These are phyloP conservation scores for Pristionchus entomophagus DNA, from an alignment of 2,888 invertebrate genomes.

Conservation along the genomic window DNA sequence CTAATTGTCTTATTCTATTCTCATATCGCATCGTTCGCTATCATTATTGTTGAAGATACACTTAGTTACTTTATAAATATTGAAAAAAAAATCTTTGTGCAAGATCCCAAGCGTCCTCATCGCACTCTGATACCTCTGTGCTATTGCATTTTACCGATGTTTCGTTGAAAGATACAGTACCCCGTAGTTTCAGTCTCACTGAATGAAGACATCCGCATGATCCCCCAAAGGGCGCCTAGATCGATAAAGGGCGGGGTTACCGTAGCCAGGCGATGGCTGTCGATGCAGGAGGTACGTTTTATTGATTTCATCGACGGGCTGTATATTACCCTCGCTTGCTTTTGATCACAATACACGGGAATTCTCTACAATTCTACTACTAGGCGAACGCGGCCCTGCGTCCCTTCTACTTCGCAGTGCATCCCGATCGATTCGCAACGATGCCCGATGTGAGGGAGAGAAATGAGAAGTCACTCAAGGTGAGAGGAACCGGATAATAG, in stretches of 20 bases:
- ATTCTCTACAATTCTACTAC: neutral
- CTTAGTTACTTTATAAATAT: neutral
- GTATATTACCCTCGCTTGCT: no score
- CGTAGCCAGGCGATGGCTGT: slow-evolving; percentile 17
- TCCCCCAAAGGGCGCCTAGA: neutral
- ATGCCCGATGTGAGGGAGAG: slow-evolving; percentile 75
- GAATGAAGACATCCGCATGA: neutral
- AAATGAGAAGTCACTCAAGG: slow-evolving; percentile 74
- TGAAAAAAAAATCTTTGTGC: neutral
- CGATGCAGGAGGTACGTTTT: slow-evolving; percentile 30
- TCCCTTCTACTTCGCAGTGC: slow-evolving; percentile 78
- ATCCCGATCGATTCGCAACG: slow-evolving; percentile 78
- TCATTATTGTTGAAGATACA: neutral
- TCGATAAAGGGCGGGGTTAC: neutral
- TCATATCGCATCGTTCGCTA: neutral
- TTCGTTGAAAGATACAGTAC: neutral
- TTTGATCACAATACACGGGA: neutral
- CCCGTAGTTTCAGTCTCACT: neutral
- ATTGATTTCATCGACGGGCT: neutral
- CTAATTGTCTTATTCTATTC: neutral
- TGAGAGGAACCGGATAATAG: slow-evolving; percentile 27
- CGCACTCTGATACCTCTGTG: neutral
- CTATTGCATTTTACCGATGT: neutral
- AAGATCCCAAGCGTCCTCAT: neutral
- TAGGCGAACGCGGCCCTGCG: slow-evolving; percentile 75